Conservation (phyloP, 2,797 vertebrate genomes). For the Lophura swinhoii region DNA sequence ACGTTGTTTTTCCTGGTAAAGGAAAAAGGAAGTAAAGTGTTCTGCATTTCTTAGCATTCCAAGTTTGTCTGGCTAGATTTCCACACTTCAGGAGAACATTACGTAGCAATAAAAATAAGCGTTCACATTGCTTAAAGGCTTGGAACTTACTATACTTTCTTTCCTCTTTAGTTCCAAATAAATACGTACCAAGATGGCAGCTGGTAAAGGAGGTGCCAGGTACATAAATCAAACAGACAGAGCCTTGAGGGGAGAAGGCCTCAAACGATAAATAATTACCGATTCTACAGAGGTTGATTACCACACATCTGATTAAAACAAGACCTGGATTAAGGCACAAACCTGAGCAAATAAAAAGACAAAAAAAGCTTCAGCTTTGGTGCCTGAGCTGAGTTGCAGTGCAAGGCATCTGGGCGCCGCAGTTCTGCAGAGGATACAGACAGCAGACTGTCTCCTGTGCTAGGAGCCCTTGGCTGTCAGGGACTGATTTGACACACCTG, state of each 20-base stretch:
- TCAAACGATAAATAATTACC: conserved; percentile 68
- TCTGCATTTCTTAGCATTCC: background rate
- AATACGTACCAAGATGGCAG: conserved; percentile 43
- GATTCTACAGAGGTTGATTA: conserved; percentile 45
- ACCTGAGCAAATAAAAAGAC: background rate
- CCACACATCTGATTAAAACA: conserved; percentile 29
- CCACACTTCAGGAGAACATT: background rate
- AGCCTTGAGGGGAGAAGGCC: conserved; percentile 37
- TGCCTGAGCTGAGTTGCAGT: background rate
- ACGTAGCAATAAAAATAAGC: background rate
- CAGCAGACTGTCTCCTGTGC: background rate
- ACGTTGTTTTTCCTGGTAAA: background rate
- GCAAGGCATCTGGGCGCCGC: background rate
- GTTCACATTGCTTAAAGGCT: conserved; percentile 31
- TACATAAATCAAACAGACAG: conserved; percentile 64
- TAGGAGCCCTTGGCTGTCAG: background rate
- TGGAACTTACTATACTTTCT: conserved; percentile 26
- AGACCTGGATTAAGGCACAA: background rate
- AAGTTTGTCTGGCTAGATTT: background rate
- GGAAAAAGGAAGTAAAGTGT: background rate
- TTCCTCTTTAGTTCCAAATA: conserved; percentile 38
- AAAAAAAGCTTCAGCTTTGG: background rate
- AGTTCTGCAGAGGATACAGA: background rate
- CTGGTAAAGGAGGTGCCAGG: conserved; percentile 50
- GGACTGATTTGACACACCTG: background rate